Percentiles rank a stretch among this genome's conserved stretches.
These are phyloP conservation scores for Ceratosolen fusciceps DNA, from an alignment of 1,140 invertebrate species.

Conservation along the genomic window DNA sequence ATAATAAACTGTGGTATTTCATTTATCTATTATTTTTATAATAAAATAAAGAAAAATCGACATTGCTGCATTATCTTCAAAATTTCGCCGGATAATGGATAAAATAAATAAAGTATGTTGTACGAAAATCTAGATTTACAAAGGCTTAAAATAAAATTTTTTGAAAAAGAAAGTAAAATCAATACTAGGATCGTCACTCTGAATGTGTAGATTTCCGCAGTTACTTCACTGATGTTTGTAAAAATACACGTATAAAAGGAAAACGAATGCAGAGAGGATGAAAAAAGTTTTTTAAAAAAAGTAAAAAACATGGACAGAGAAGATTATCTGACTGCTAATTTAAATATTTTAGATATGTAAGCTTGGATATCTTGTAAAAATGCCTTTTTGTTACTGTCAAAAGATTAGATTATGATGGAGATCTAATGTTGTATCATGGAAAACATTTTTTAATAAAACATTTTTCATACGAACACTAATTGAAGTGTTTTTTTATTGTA, in stretches of 20 bases:
- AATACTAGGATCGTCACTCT: slow-evolving; percentile 17
- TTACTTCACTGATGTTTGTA: slow-evolving; percentile 3
- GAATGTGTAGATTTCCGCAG: slow-evolving; percentile 19
- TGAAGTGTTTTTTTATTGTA: slow-evolving; percentile 16
- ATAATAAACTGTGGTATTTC: neutral
- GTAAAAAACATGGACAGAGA: neutral
- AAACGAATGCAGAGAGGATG: neutral
- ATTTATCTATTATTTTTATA: slow-evolving; percentile 15
- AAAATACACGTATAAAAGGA: slow-evolving; percentile 9
- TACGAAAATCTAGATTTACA: slow-evolving; percentile 12
- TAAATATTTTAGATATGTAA: slow-evolving; percentile 63
- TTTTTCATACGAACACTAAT: slow-evolving; percentile 58
- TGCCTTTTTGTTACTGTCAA: slow-evolving; percentile 65
- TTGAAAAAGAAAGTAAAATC: slow-evolving; percentile 14
- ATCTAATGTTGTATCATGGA: slow-evolving; percentile 63
- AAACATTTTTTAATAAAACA: slow-evolving; percentile 65
- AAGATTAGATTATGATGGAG: slow-evolving; percentile 58
- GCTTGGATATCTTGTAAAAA: slow-evolving; percentile 65
- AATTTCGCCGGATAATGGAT: neutral
- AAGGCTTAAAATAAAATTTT: neutral
- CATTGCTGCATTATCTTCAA: neutral
- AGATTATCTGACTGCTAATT: slow-evolving; percentile 56
- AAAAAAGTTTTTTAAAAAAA: neutral
- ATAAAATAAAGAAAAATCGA: too few species aligned
- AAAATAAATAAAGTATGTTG: neutral